Conservation (phyloP, 2,113 vertebrate species). For the Addax nasomaculatus region DNA sequence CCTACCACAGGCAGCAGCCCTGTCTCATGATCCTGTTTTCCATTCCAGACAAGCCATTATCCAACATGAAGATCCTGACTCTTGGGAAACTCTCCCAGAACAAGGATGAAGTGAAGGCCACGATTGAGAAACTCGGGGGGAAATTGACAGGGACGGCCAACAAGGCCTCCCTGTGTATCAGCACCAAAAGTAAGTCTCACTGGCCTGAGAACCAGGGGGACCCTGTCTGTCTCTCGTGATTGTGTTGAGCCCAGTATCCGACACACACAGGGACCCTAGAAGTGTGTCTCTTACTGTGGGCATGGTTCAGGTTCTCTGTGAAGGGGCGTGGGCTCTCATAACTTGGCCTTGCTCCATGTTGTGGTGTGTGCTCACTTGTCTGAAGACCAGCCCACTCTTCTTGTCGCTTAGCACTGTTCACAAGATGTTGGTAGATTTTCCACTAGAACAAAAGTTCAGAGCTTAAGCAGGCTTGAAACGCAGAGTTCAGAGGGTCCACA, state of each 20-base stretch:
- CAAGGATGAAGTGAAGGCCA: conserved; percentile 92
- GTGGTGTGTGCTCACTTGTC: rapidly evolving
- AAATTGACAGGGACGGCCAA: conserved; percentile 86
- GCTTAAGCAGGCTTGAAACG: neutral
- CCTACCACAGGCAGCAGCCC: neutral
- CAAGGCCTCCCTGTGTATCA: conserved; percentile 93
- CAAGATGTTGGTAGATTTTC: neutral
- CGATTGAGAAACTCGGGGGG: conserved; percentile 91
- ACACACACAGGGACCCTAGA: neutral
- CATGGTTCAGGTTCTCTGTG: neutral
- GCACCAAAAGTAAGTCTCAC: conserved; percentile 88
- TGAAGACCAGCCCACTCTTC: neutral
- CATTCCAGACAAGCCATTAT: conserved; percentile 89
- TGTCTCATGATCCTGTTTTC: neutral
- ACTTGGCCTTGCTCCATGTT: rapidly evolving
- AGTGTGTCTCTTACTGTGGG: rapidly evolving
- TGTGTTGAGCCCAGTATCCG: neutral
- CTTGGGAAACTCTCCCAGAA: conserved; percentile 92
- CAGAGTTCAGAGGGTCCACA: neutral
- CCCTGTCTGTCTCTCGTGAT: rapidly evolving
- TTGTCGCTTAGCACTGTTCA: rapidly evolving
- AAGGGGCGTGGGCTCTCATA: neutral
- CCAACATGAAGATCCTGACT: conserved; percentile 89
- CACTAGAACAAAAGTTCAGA: neutral
- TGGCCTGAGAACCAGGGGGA: rapidly evolving